Base-by-base conservation (phyloP, 1,140 invertebrate species). In the Drosophila quadrilineata region DNA sequence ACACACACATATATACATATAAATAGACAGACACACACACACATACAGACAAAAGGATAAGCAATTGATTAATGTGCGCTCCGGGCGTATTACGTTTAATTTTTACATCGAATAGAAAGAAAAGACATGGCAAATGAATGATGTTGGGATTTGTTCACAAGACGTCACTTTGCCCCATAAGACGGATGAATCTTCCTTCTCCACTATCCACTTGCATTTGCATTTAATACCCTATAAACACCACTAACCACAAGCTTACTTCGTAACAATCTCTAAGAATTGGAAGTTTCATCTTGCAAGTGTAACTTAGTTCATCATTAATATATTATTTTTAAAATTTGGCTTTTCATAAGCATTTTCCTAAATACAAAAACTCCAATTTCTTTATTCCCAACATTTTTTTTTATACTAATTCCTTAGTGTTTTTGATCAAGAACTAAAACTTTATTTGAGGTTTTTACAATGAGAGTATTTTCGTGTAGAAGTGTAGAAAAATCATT, bases 21-120 rank as follows among this genome's bases (percentile, higher is more conserved):
- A 12, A 9, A 17, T 6, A n/a, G 22, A 12, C 31, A 22, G 10
- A 19, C 14, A 29, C 24, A 8, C 8, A 24, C 36, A 21, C 8
- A 10, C 21, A n/a, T 28, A n/a, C 31, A 38, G 12, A 59, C 62
- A 50, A 60, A n/a, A 66, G 76, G 74, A 75, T 85, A 84, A 66
- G 79, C 80, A 86, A 85, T 85, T 85, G 79, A 85, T 85, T 85
- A 85, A 85, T 85, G 79, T 85, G 58, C 63, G 62, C 79, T 75
- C 77, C 58, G 63, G 63, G 75, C 79, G 75, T 71, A 85, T 85
- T 86, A 86, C 71, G 75, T 80, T 86, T 85, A 85, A 86, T 85
- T 85, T 86, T 69, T 66, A 79, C 50, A 40, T 57, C 5, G 50
- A 40, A 58, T 54, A 69, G 41, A 52, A 24, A 66, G 50, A 40